These are phyloP conservation scores for Apocheima hispidaria DNA, from an alignment of 2,888 invertebrate species.

Conservation along the genomic window DNA sequence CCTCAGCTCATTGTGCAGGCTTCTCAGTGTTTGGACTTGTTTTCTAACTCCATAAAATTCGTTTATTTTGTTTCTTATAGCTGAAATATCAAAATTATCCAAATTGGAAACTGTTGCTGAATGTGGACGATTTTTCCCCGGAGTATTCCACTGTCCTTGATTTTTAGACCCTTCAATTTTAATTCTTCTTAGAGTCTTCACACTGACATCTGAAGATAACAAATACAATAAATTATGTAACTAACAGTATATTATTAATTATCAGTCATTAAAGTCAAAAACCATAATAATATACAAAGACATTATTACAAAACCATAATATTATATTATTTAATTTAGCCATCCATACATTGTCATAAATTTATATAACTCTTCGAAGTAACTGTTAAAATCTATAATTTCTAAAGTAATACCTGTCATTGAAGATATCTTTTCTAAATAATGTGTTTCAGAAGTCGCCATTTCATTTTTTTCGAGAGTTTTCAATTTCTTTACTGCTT, in stretches of 20 bases:
- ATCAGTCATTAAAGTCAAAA: constrained; percentile 19
- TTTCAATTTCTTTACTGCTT: constrained; percentile 31
- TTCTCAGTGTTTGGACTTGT: constrained; percentile 38
- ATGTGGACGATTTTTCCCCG: constrained; percentile 30
- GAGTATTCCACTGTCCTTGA: constrained; percentile 22
- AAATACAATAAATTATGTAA: constrained; percentile 24
- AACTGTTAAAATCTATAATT: constrained; percentile 20
- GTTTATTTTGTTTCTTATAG: constrained; percentile 34
- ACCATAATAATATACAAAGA: constrained; percentile 20
- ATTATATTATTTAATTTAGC: constrained; percentile 22
- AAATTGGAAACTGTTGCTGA: constrained; percentile 19
- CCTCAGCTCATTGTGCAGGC: constrained; percentile 29
- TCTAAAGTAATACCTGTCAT: constrained; percentile 26
- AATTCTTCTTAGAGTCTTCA: constrained; percentile 22
- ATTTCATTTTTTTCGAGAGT: constrained; percentile 26
- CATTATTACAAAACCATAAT: constrained; percentile 10
- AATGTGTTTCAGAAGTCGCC: constrained; percentile 23
- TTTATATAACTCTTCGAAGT: constrained; percentile 21
- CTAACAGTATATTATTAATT: constrained; percentile 14
- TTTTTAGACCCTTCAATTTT: constrained; percentile 19
- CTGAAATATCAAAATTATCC: constrained; percentile 19
- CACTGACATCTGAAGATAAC: constrained; percentile 29
- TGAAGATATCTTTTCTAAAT: constrained; percentile 33
- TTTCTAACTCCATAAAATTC: constrained; percentile 41
- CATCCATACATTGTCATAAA: constrained; percentile 17